Conservation (phyloP, 92 coral and sea anemone genomes). For the Metridium senile region DNA sequence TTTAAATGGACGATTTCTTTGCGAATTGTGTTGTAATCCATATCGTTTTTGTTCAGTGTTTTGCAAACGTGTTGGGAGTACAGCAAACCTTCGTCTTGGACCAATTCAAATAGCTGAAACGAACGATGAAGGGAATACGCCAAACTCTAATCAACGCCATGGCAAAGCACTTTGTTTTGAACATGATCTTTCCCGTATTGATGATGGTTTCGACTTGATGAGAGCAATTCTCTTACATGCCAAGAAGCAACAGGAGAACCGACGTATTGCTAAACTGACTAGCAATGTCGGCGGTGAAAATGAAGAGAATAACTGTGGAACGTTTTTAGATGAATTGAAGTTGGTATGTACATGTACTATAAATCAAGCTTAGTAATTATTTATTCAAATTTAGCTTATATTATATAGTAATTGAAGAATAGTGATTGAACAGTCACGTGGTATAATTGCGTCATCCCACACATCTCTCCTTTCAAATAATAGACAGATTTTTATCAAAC, state of each 20-base stretch:
- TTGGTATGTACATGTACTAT: slow-evolving; percentile 68
- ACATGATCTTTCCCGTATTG: slow-evolving; percentile 27
- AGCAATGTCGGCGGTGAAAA: slow-evolving; percentile 44
- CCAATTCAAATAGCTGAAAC: slow-evolving; percentile 79
- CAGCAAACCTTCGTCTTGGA: slow-evolving; percentile 69
- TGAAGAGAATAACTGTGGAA: slow-evolving; percentile 34
- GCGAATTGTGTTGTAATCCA: too few relatives aligned
- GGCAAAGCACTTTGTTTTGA: slow-evolving; percentile 29
- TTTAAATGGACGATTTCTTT: too few relatives aligned
- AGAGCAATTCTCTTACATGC: slow-evolving; percentile 45
- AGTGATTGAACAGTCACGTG: slow-evolving; percentile 4
- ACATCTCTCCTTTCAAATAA: background rate
- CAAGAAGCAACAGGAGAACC: slow-evolving; percentile 27
- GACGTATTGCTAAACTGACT: slow-evolving; percentile 14
- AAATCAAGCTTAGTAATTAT: too few relatives aligned
- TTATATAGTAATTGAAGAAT: too few relatives aligned
- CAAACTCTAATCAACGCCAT: slow-evolving; percentile 22
- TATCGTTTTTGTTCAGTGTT: slow-evolving; percentile 29
- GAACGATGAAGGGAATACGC: slow-evolving; percentile 57
- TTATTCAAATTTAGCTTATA: too few relatives aligned
- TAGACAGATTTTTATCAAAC: too few relatives aligned
- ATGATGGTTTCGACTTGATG: slow-evolving; percentile 58
- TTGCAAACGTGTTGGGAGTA: slow-evolving; percentile 24
- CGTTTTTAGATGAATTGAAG: slow-evolving; percentile 51
- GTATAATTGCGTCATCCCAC: slow-evolving; percentile 6